Percentiles rank a stretch among this genome's conserved stretches.
Conservation (phyloP, 2,888 invertebrate species). For the Cheilosia pagana region DNA sequence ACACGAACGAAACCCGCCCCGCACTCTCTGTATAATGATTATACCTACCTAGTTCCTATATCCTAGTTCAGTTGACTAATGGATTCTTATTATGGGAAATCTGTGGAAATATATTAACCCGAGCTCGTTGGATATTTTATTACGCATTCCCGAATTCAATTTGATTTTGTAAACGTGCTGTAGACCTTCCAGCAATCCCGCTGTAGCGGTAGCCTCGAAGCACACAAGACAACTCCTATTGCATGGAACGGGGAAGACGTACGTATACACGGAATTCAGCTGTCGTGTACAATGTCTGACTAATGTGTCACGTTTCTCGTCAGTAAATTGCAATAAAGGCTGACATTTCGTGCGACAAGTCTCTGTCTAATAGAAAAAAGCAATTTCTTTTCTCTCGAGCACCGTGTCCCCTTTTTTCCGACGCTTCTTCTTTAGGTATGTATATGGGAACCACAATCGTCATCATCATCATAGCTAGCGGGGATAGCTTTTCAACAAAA, state of each 20-base stretch:
- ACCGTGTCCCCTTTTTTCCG: not conserved
- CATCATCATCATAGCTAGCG: constrained; percentile 39
- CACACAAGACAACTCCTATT: constrained; percentile 13
- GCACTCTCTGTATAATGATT: not conserved
- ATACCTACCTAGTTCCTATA: constrained; percentile 12
- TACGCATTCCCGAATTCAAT: constrained; percentile 74
- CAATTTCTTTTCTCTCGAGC: constrained; percentile 59
- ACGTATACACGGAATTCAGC: constrained; percentile 48
- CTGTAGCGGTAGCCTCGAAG: not conserved
- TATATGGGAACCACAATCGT: constrained; percentile 46
- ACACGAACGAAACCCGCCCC: not conserved
- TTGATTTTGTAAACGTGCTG: constrained; percentile 74
- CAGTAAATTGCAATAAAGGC: constrained; percentile 81
- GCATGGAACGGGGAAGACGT: constrained; percentile 7
- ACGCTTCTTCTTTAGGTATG: not conserved
- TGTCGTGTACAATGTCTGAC: constrained; percentile 77
- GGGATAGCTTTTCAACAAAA: constrained; percentile 19
- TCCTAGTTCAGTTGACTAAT: constrained; percentile 48
- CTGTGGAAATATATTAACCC: constrained; percentile 62
- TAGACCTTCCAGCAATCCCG: not conserved
- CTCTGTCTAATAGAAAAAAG: constrained; percentile 68
- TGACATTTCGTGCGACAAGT: constrained; percentile 77
- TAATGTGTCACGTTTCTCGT: constrained; percentile 80
- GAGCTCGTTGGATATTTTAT: constrained; percentile 52
- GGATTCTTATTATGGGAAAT: constrained; percentile 60